Evolutionary conservation across 2,113 vertebrate species (phyloP), one percentile per base, ranked within the genome.

Genomic region (Tichodroma muraria): DNA sequence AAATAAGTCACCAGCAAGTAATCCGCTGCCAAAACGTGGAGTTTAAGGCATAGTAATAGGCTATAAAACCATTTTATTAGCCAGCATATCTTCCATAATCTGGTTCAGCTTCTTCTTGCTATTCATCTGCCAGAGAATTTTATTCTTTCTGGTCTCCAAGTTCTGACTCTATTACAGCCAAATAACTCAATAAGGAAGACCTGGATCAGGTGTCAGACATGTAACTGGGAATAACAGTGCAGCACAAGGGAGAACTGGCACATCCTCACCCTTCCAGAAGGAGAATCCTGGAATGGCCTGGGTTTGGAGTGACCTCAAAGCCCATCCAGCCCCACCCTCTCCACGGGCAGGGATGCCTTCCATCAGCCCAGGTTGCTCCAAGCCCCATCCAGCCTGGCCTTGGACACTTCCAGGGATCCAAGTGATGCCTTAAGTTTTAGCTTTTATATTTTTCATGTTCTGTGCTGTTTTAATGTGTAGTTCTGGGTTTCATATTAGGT

Each of bases 321-420:
- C 15, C 8, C 72, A 52, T 2, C 45, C 33, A 33, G 14, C 33
- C 1, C 33, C 54, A 42, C 18, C 24, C 25, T 17, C 23, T 42
- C 42, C 52, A 18, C 6, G 52, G 40, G 3, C 44, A 85, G 61
- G 44, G 44, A 52, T 37, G 37, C 2, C 17, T 68, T 4, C 22
- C 63, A 22, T 14, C 3, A 0, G 0, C 31, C 45, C 37, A 52
- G 33, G 17, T 0, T 13, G 37, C 6, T 85, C 33, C 61, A 35
- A 57, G 52, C 16, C 21, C 42, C 0, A 0, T 50, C 31, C 63
- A 77, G 0, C 37, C 37, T 15, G 27, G 33, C 13, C 44, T 31
- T 21, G 61, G 52, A 1, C 52, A 21, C 35, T 57, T 0, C 8
- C 70, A 75, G 42, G 52, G 60, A 65, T 85, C n/a, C 70, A 65